These are phyloP conservation scores for Ptychoptera albimana DNA, from an alignment of 2,888 invertebrate genomes.

Conservation along the genomic window DNA sequence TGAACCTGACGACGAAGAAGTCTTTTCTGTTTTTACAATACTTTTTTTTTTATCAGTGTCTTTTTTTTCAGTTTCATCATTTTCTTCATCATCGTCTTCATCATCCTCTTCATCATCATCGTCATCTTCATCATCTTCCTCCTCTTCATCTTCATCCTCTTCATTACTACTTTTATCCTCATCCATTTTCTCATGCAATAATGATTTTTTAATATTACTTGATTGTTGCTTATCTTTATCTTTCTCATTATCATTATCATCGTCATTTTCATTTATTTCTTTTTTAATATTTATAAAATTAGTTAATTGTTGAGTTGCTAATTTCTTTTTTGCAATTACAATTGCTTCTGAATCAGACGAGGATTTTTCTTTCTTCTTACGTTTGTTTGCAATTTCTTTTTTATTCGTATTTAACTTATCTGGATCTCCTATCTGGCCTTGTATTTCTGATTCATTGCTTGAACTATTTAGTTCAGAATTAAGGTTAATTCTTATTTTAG, in stretches of 20 bases:
- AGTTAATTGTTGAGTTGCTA: too few species aligned
- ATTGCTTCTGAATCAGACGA: slow-evolving; percentile 4
- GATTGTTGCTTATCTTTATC: too few species aligned
- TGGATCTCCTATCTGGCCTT: not conserved
- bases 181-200: too few species aligned
- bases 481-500: slow-evolving; percentile 9
- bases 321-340: not conserved
- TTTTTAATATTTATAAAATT: too few species aligned
- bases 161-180: not conserved
- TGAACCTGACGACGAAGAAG: not conserved
- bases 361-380: not conserved
- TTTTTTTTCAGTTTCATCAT: not conserved
- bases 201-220: too few species aligned
- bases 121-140: slow-evolving; percentile 3
- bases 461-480: not conserved
- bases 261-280: too few species aligned
- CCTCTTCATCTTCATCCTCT: slow-evolving; percentile 13
- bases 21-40: not conserved
- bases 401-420: not conserved
- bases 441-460: not conserved
- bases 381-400: slow-evolving; percentile 15
- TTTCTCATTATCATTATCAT: too few species aligned
- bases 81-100: not conserved
- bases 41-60: not conserved
- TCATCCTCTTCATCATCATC: not conserved